These are phyloP conservation scores for Trachythela sp. DNA, from an alignment of 64 coral and sea anemone species.

Conservation along the genomic window DNA sequence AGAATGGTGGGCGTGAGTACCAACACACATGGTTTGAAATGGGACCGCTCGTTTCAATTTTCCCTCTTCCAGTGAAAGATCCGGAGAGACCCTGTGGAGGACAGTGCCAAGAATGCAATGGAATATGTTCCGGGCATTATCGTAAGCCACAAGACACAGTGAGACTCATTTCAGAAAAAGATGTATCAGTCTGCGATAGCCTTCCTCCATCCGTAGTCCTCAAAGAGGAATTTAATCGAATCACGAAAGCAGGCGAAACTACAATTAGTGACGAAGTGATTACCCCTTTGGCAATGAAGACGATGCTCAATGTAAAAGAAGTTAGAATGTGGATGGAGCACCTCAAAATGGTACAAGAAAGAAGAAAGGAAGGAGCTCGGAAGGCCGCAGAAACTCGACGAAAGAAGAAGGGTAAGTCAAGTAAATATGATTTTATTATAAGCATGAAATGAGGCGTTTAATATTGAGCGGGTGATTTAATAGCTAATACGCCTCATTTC, in stretches of 20 bases:
- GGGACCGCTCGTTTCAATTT: background rate
- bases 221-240: background rate
- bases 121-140: conserved; percentile 23
- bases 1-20: conserved; percentile 4
- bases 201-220: background rate
- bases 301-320: conserved; percentile 25
- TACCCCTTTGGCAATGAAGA: conserved; percentile 27
- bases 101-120: conserved; percentile 23
- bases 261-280: background rate
- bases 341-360: conserved; percentile 32
- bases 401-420: conserved; percentile 39
- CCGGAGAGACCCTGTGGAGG: conserved; percentile 31
- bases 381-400: conserved; percentile 25
- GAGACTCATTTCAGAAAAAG: background rate
- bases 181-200: background rate
- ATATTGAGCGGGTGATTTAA: too few relatives aligned
- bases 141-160: background rate
- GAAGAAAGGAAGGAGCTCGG: conserved; percentile 44
- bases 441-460: too few relatives aligned
- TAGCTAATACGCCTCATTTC: too few relatives aligned
- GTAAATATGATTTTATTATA: background rate
- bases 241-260: background rate
- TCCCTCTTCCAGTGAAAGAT: conserved; percentile 27
- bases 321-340: conserved; percentile 31
- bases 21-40: conserved; percentile 31